A percentile compares a stretch with the other conserved stretches of the same genome.
These are phyloP conservation scores for Rhea americana DNA, from an alignment of 2,113 vertebrate species.

Conservation along the genomic window DNA sequence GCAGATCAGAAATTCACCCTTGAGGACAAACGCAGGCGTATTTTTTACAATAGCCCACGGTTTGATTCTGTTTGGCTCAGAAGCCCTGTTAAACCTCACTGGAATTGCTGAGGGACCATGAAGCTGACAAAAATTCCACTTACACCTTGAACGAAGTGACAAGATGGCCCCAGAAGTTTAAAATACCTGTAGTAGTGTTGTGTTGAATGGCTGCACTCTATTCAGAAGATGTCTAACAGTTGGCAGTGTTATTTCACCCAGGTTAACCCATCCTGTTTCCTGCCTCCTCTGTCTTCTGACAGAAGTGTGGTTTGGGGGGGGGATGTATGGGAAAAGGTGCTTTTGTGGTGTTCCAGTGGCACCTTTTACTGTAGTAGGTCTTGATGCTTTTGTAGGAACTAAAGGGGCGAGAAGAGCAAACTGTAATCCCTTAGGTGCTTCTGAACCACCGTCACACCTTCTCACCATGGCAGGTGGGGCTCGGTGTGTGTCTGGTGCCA, in stretches of 20 bases:
- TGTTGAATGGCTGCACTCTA: neutral
- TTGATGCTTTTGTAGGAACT: neutral
- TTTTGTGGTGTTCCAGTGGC: no score
- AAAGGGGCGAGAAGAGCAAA: neutral
- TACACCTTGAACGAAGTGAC: neutral
- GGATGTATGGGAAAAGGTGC: neutral
- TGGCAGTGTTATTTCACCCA: neutral
- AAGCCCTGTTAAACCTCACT: neutral
- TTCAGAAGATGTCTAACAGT: neutral
- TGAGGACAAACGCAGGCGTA: neutral
- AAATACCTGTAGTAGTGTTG: neutral
- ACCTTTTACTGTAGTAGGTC: neutral
- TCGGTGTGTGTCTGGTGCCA: neutral
- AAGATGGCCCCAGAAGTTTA: neutral
- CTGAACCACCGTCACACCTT: accelerated
- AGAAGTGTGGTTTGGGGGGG: neutral
- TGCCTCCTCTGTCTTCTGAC: neutral
- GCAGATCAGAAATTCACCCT: neutral
- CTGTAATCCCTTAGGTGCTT: neutral
- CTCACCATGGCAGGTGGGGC: accelerated
- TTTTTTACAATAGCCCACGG: neutral
- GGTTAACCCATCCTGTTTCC: neutral
- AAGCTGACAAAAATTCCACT: neutral
- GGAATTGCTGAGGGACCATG: neutral
- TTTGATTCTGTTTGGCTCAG: neutral